Evolutionary conservation across 2,113 vertebrate genomes (phyloP).

Genomic region (Pantherophis guttatus): DNA sequence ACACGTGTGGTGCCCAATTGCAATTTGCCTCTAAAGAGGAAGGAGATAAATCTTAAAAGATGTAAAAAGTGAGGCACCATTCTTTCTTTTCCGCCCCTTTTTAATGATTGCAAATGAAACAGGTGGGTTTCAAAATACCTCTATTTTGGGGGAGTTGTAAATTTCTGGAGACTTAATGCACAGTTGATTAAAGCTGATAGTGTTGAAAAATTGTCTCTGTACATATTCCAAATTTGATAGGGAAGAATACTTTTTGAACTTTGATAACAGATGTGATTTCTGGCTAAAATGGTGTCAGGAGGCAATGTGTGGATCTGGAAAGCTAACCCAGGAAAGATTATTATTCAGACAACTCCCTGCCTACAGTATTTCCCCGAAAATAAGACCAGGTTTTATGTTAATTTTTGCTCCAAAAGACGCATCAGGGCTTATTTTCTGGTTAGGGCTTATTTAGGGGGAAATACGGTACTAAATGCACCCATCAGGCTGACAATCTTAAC

Average conservation of each 20-base stretch:
- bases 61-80: not conserved
- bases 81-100: not conserved
- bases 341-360: not conserved
- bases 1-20: not conserved
- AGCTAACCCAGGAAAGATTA: not conserved
- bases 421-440: too few species aligned
- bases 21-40: not conserved
- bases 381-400: too few species aligned
- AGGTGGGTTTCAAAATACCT: not conserved
- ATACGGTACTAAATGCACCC: too few species aligned
- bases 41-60: not conserved
- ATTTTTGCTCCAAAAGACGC: too few species aligned
- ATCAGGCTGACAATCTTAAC: too few species aligned
- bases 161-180: not conserved
- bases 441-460: too few species aligned
- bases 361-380: too few species aligned
- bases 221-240: not conserved
- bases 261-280: not conserved
- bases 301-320: not conserved
- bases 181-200: not conserved
- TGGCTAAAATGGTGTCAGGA: not conserved
- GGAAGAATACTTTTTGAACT: not conserved
- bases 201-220: not conserved
- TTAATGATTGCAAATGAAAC: not conserved
- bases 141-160: not conserved